These are phyloP conservation scores for Centropristis striata DNA, from an alignment of 2,113 vertebrate species.

Conservation along the genomic window DNA sequence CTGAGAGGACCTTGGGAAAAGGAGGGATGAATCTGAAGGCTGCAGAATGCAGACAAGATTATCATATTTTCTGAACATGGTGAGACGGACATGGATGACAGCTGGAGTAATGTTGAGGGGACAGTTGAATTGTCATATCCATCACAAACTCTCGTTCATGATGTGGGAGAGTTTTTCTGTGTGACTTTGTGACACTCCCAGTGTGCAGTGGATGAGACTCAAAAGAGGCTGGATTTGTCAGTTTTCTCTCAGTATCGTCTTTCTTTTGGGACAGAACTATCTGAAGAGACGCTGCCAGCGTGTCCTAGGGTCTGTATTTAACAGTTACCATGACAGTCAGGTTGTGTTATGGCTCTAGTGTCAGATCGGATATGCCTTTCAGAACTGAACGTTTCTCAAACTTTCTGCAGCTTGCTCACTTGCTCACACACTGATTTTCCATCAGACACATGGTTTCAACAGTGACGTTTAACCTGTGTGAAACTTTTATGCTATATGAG, in stretches of 20 bases:
- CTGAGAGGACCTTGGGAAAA: background rate
- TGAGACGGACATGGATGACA: background rate
- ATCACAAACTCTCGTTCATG: background rate
- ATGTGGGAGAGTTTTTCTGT: background rate
- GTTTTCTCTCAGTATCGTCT: constrained; percentile 1
- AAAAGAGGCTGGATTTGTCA: background rate
- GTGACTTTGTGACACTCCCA: background rate
- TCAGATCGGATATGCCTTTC: background rate
- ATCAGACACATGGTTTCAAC: background rate
- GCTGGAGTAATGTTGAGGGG: background rate
- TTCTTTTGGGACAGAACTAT: background rate
- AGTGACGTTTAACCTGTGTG: background rate
- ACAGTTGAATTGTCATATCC: background rate
- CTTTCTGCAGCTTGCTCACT: background rate
- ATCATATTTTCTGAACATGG: background rate
- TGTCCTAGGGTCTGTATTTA: background rate
- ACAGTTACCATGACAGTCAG: background rate
- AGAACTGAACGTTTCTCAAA: background rate
- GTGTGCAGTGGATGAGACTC: background rate
- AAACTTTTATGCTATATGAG: background rate
- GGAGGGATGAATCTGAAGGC: background rate
- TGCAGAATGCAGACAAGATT: background rate
- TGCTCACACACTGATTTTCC: background rate
- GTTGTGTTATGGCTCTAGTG: background rate
- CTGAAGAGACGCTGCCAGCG: background rate